phyloP scores from a whole-genome alignment of 2,113 vertebrate genomes.

The Sula dactylatra region DNA sequence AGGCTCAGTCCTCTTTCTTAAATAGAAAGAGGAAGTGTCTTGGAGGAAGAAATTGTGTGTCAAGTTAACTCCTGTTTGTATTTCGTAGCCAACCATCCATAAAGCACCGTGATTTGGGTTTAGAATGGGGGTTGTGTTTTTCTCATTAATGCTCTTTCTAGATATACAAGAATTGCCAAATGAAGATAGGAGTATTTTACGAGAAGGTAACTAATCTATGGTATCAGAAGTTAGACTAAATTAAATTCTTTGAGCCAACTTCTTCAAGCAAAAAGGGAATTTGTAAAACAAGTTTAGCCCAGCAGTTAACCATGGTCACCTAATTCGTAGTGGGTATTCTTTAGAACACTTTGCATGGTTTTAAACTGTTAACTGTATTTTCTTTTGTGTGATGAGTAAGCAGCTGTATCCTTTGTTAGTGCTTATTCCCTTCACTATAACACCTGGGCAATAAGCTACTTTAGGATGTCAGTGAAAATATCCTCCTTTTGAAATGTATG shows the following conservation, averaged over 20 bases:
- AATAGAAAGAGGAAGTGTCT: neutral
- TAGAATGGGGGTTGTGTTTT: neutral
- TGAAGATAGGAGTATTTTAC: neutral
- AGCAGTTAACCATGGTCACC: neutral
- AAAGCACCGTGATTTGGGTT: neutral
- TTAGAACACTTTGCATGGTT: neutral
- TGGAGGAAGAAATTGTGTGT: neutral
- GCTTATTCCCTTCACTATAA: neutral
- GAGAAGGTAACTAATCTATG: neutral
- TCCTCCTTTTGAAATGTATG: neutral
- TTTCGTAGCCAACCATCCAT: neutral
- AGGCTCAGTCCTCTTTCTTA: neutral
- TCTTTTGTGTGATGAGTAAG: neutral
- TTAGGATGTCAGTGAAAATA: neutral
- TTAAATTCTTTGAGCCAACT: neutral
- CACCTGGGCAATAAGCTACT: neutral
- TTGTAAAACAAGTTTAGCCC: neutral
- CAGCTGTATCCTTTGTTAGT: neutral
- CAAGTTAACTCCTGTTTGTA: slow-evolving; percentile 28
- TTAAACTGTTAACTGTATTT: neutral
- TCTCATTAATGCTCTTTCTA: neutral
- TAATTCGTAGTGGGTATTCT: neutral
- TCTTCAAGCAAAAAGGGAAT: neutral
- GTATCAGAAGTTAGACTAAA: neutral
- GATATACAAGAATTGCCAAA: slow-evolving; percentile 45